Percentiles rank a stretch among this genome's conserved stretches.
These are phyloP conservation scores for Caenorhabditis briggsae DNA, from an alignment of 1,140 invertebrate species.

Conservation along the genomic window DNA sequence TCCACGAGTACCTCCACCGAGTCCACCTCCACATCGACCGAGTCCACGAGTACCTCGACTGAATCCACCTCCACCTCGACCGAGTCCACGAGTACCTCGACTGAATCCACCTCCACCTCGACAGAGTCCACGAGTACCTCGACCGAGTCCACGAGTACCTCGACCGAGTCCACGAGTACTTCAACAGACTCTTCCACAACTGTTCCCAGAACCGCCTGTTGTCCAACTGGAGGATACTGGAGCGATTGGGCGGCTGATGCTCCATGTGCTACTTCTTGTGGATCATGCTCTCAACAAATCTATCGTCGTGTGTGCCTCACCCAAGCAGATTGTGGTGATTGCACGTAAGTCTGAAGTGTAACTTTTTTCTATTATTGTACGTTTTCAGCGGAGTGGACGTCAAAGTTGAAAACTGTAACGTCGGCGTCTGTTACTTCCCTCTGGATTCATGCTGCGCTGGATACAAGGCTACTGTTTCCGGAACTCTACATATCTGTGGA, in stretches of 20 bases:
- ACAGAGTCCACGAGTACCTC: conserved; percentile 5
- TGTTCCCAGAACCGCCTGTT: conserved; percentile 29
- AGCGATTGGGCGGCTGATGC: conserved; percentile 36
- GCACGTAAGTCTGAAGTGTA: conserved; percentile 47
- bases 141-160: neutral
- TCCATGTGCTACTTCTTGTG: conserved; percentile 42
- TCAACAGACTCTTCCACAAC: neutral
- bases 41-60: neutral
- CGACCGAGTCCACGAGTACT: conserved; percentile 5
- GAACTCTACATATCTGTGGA: conserved; percentile 22
- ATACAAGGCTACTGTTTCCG: neutral
- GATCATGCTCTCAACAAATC: conserved; percentile 47
- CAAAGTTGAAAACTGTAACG: conserved; percentile 46
- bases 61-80: neutral
- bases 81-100: neutral
- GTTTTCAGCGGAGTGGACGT: conserved; percentile 21
- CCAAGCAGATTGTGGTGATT: conserved; percentile 23
- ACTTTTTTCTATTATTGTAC: neutral
- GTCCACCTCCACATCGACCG: neutral
- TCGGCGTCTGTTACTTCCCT: conserved; percentile 56
- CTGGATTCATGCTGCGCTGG: conserved; percentile 36
- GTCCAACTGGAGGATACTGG: conserved; percentile 53
- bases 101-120: neutral
- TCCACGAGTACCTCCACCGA: neutral
- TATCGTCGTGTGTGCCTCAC: conserved; percentile 42